Evolutionary conservation across 2,888 invertebrate species (phyloP).

Genomic region (Metallyticus violacea): DNA sequence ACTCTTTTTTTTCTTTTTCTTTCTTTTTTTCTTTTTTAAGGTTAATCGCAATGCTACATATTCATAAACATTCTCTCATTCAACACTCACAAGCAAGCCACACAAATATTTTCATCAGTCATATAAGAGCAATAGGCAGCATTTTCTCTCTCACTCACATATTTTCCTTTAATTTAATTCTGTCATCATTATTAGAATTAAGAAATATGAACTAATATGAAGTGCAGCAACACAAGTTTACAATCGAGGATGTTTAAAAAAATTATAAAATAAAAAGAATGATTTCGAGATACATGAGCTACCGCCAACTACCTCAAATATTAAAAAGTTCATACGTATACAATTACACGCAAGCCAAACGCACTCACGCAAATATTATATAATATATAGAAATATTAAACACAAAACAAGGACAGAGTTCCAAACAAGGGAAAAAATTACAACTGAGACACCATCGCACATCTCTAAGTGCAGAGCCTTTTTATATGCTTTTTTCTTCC

Average conservation of each 20-base stretch:
- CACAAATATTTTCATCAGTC: not conserved
- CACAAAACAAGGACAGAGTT: slow-evolving; percentile 13
- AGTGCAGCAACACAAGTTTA: not conserved
- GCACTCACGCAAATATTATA: slow-evolving; percentile 11
- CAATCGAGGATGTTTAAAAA: not conserved
- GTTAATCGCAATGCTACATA: slow-evolving; percentile 3
- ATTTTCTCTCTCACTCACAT: not conserved
- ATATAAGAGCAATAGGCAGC: not conserved
- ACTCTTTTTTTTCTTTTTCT: not conserved
- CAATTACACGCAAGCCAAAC: slow-evolving; percentile 18
- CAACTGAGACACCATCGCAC: not conserved
- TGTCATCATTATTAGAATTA: not conserved
- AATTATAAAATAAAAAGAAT: not conserved
- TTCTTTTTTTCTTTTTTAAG: not conserved
- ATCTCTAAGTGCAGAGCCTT: not conserved
- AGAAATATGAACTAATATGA: not conserved
- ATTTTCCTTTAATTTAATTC: not conserved
- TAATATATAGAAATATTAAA: slow-evolving; percentile 23
- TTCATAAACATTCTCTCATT: not conserved
- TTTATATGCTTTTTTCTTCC: not conserved
- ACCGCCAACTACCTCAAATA: slow-evolving; percentile 4
- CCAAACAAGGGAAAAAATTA: not conserved
- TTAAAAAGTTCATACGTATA: slow-evolving; percentile 21
- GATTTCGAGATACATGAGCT: not conserved
- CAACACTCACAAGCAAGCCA: not conserved